These are phyloP conservation scores for Arion vulgaris DNA, from an alignment of 1,140 invertebrate species.

Conservation along the genomic window DNA sequence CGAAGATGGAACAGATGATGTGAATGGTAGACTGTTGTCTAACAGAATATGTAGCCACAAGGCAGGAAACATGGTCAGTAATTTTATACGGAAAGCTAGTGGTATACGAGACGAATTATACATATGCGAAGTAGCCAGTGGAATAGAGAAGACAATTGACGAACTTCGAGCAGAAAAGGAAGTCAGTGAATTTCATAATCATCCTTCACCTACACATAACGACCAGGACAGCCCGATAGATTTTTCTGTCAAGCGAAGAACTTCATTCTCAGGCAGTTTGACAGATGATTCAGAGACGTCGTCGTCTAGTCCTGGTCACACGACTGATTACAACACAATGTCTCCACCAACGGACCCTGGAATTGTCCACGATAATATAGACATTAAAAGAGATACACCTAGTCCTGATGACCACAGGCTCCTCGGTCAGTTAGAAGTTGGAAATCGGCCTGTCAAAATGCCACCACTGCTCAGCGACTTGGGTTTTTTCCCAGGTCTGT, in stretches of 20 bases:
- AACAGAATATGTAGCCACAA: not conserved
- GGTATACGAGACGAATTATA: not conserved
- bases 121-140: not conserved
- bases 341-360: not conserved
- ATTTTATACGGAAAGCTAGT: not conserved
- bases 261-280: constrained; percentile 40
- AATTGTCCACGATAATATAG: not conserved
- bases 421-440: not conserved
- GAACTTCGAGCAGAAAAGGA: constrained; percentile 20
- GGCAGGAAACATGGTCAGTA: not conserved
- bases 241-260: constrained; percentile 49
- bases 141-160: constrained; percentile 26
- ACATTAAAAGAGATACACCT: not conserved
- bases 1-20: not conserved
- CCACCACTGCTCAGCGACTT: not conserved
- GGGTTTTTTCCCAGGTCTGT: not conserved
- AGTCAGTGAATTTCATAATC: constrained; percentile 1
- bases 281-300: constrained; percentile 44
- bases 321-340: constrained; percentile 2
- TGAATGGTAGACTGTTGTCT: not conserved
- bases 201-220: not conserved
- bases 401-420: constrained; percentile 1
- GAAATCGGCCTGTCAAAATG: not conserved
- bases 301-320: constrained; percentile 32
- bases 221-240: constrained; percentile 52